Evolutionary conservation across 35 echinoderm and acorn worm genomes (phyloP), one percentile per base, ranked within the genome.

Genomic region (Chiridota heheva): DNA sequence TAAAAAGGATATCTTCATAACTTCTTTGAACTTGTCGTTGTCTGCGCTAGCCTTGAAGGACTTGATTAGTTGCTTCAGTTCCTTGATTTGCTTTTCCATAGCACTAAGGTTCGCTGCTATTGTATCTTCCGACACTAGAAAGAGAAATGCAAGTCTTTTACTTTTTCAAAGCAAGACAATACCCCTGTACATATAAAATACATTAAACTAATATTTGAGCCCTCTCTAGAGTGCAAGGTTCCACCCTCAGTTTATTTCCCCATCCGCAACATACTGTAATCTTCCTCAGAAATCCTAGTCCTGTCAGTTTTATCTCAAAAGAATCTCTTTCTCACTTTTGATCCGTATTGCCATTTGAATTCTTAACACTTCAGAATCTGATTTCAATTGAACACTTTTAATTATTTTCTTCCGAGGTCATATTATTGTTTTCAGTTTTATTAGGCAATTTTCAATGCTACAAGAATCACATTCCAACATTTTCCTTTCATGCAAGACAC

Each of bases 1-100:
- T 28, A 1, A 29, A 83, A 97, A 97, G 93, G 93, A 97, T 97
- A 97, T 97, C 40, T 68, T 42, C 93, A 97, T 97, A 58, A 97
- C 88, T 63, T 86, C 84, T 46, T 90, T 77, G 67, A 97, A 97
- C 53, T 37, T 60, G 65, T 97, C 93, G 15, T 86, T 97, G 73
- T 91, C 86, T 68, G 84, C 44, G 28, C 63, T 76, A 46, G 88
- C 84, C 75, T 87, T 87, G 58, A 91, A 97, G 15, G 62, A 46
- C 47, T 96, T 91, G 44, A 96, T 40, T 58, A 91, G 84, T 8
- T 70, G 83, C 88, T 96, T 88, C 63, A 96, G 63, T 26, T 80
- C 70, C 22, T 90, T 82, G 40, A 96, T 77, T 63, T 90, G 83
- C 58, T 87, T 86, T 76, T 83, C 61, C 93, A 96, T 96, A 16